These are phyloP conservation scores for Gorsachius goisagi DNA, from an alignment of 2,113 vertebrate genomes.

Conservation along the genomic window DNA sequence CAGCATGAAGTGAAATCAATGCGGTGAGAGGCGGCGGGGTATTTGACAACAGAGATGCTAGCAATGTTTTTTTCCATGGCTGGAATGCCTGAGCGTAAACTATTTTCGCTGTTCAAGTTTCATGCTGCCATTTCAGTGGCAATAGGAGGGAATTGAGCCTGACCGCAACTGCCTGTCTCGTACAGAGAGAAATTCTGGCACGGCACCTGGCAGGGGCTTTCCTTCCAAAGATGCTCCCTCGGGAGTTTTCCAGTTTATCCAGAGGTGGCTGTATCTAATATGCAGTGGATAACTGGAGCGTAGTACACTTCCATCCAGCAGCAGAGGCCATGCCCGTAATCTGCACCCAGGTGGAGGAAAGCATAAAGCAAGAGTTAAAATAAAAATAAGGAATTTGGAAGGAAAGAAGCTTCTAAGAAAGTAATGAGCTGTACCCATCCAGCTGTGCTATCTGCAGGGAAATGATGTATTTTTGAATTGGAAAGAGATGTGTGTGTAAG, in stretches of 20 bases:
- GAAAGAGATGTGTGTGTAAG: not conserved
- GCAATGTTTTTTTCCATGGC: not conserved
- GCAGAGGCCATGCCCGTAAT: not conserved
- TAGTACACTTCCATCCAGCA: not conserved
- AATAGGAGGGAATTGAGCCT: not conserved
- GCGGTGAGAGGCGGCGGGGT: not conserved
- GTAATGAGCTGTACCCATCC: not conserved
- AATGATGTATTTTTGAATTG: not conserved
- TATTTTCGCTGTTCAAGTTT: not conserved
- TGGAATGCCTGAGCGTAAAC: not conserved
- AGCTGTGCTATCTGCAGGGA: constrained; percentile 12
- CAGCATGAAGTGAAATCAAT: constrained; percentile 5
- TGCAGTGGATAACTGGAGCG: not conserved
- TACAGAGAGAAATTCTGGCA: not conserved
- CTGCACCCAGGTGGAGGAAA: not conserved
- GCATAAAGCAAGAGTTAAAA: not conserved
- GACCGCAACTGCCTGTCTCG: not conserved
- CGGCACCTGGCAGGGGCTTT: not conserved
- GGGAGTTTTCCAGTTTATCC: not conserved
- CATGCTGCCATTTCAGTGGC: not conserved
- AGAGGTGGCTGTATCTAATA: not conserved
- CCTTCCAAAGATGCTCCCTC: not conserved
- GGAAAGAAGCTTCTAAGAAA: constrained; percentile 11
- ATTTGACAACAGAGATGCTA: constrained; percentile 12
- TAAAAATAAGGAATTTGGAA: not conserved